These are phyloP conservation scores for Microtus pennsylvanicus DNA, from an alignment of 2,113 vertebrate species.

Conservation along the genomic window DNA sequence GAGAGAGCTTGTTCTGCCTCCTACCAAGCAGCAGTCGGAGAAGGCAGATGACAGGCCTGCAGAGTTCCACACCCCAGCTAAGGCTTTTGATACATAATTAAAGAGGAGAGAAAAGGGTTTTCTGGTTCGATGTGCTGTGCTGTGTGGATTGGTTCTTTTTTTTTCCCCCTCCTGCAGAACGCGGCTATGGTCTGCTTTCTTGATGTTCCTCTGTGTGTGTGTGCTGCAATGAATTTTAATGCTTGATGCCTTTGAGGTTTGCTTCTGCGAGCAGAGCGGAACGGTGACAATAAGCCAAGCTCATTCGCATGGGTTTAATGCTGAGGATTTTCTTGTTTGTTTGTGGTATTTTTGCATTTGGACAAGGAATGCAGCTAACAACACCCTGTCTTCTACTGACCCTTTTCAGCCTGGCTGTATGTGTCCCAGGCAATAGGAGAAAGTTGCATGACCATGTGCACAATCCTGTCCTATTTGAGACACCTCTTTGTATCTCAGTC, in stretches of 20 bases:
- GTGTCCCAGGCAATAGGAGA: not conserved
- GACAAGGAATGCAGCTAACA: slow-evolving; percentile 51
- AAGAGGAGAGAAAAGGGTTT: not conserved
- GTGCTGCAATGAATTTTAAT: slow-evolving; percentile 36
- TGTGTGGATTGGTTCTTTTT: slow-evolving; percentile 13
- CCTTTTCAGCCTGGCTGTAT: not conserved
- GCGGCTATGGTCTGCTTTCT: not conserved
- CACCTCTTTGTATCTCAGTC: not conserved
- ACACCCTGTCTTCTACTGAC: not conserved
- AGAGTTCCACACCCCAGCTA: not conserved
- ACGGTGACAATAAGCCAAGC: not conserved
- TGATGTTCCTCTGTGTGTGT: not conserved
- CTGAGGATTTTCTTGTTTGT: not conserved
- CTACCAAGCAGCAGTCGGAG: not conserved
- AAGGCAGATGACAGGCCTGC: not conserved
- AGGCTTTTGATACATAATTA: slow-evolving; percentile 44
- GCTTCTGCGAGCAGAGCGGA: slow-evolving; percentile 55
- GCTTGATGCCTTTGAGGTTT: slow-evolving; percentile 63
- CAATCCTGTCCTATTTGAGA: not conserved
- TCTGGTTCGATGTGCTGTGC: not conserved
- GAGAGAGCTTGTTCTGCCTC: not conserved
- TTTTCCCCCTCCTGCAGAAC: not conserved
- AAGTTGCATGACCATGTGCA: not conserved
- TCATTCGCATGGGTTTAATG: slow-evolving; percentile 17
- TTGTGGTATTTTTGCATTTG: slow-evolving; percentile 23